A percentile compares a stretch with the other conserved stretches of the same genome.
Conservation (phyloP, 2,797 vertebrate genomes). For the Chiroxiphia lanceolata region DNA sequence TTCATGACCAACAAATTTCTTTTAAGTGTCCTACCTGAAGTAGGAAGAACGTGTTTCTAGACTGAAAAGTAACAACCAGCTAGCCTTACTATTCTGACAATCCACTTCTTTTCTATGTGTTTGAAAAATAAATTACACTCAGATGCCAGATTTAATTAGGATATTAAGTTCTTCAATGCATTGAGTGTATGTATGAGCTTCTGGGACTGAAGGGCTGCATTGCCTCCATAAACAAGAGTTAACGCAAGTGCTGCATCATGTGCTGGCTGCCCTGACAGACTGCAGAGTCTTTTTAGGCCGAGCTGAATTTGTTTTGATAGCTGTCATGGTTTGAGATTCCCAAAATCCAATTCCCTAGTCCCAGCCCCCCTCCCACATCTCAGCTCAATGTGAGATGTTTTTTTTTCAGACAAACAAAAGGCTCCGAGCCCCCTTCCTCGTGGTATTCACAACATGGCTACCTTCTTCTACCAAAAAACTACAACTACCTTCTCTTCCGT, state of each 20-base stretch:
- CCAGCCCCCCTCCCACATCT: too few species aligned
- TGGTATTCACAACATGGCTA: too few species aligned
- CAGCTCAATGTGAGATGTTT: too few species aligned
- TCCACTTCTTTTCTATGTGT: neutral
- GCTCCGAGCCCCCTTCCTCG: too few species aligned
- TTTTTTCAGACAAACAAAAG: too few species aligned
- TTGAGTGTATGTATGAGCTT: neutral
- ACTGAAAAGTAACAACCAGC: neutral
- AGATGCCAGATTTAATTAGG: neutral
- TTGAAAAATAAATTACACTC: neutral
- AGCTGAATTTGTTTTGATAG: neutral
- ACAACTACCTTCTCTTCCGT: too few species aligned
- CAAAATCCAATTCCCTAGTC: too few species aligned
- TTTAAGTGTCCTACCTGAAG: neutral
- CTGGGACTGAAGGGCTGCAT: neutral
- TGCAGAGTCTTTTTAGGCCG: neutral
- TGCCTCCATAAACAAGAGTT: neutral
- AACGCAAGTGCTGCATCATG: fast-evolving
- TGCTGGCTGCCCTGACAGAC: neutral
- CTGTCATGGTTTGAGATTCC: too few species aligned
- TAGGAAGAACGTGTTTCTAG: neutral
- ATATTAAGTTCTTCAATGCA: neutral
- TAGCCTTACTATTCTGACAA: neutral
- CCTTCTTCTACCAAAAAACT: too few species aligned
- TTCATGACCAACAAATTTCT: neutral